Percentiles rank a stretch among this genome's conserved stretches.
Evolutionary conservation across 1,140 invertebrate species (phyloP).

Genomic region (Zaprionus ornatus): DNA sequence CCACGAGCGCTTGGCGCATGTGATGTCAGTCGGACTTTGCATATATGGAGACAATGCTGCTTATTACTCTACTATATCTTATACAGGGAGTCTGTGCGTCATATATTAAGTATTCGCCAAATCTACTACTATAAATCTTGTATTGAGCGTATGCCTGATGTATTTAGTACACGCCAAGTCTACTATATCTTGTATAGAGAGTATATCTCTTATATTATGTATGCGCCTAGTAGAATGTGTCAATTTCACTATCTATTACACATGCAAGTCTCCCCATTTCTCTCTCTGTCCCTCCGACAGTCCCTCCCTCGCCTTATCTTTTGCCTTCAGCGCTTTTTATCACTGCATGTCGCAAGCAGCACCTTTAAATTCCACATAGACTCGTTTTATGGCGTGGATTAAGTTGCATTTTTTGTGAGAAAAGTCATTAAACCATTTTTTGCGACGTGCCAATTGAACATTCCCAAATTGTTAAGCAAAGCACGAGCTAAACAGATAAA

Average conservation of each 20-base stretch:
- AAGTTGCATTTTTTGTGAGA: not conserved
- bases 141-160: not conserved
- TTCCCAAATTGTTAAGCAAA: not conserved
- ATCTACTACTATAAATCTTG: no score
- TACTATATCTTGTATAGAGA: not conserved
- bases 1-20: constrained; percentile 9
- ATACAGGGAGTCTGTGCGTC: no score
- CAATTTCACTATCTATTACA: not conserved
- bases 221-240: not conserved
- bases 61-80: no score
- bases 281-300: not conserved
- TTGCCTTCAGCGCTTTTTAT: not conserved
- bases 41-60: not conserved
- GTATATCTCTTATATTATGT: not conserved
- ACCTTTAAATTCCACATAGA: not conserved
- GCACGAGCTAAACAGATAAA: constrained; percentile 12
- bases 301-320: not conserved
- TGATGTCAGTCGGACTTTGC: constrained; percentile 12
- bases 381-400: not conserved
- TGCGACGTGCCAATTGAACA: not conserved
- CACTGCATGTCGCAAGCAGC: not conserved
- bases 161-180: not conserved
- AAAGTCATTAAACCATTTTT: constrained; percentile 7
- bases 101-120: no score
- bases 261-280: no score